Conservation (phyloP, 1,140 invertebrate species). For the Drosophila trapezifrons region DNA sequence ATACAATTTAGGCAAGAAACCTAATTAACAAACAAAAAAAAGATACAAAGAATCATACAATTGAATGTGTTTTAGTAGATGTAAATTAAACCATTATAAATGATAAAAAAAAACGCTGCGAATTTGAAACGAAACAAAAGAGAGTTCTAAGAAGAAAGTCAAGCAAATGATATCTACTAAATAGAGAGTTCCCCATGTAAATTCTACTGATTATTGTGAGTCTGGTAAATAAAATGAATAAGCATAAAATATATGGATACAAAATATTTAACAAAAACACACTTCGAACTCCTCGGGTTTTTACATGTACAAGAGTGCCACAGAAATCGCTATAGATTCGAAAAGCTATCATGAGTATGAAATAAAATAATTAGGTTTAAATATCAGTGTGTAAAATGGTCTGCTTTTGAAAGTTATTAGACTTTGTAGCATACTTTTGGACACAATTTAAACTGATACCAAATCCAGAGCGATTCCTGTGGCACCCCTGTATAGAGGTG, state of each 20-base stretch:
- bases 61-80: constrained; percentile 39
- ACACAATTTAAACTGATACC: neutral
- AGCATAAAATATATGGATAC: constrained; percentile 39
- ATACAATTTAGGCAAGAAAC: constrained; percentile 38
- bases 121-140: constrained; percentile 51
- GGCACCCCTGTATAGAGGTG: no score
- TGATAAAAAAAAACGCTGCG: constrained; percentile 34
- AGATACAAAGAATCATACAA: constrained; percentile 23
- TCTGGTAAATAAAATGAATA: constrained; percentile 67
- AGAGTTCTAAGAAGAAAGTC: constrained; percentile 38
- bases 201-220: constrained; percentile 63
- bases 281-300: neutral
- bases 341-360: no score
- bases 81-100: constrained; percentile 52
- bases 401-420: no score
- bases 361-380: no score
- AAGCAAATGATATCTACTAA: constrained; percentile 33
- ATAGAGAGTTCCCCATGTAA: constrained; percentile 59
- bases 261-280: neutral
- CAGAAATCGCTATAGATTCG: no score
- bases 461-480: neutral
- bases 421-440: neutral
- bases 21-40: constrained; percentile 7
- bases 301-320: neutral
- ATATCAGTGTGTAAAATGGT: no score